Evolutionary conservation across 2,797 vertebrate genomes (phyloP).

Genomic region (Lindbergichthys nudifrons): DNA sequence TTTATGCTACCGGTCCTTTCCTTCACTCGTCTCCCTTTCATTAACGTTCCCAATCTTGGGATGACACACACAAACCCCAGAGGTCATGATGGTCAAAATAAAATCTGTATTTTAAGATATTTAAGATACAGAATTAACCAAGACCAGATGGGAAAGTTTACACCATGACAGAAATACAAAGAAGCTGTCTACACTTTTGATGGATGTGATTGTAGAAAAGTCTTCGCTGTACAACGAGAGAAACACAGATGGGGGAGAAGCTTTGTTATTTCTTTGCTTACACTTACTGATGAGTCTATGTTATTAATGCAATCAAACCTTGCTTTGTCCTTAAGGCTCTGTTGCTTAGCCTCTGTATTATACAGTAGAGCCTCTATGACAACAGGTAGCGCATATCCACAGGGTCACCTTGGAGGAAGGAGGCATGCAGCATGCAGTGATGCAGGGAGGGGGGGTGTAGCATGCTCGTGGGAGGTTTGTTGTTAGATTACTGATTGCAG

Average conservation of each 20-base stretch:
- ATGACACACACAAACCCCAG: slow-evolving; percentile 17
- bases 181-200: neutral
- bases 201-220: slow-evolving; percentile 20
- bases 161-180: neutral
- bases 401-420: slow-evolving; percentile 72
- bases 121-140: neutral
- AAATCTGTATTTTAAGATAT: slow-evolving; percentile 13
- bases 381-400: slow-evolving; percentile 44
- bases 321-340: slow-evolving; percentile 43
- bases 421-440: slow-evolving; percentile 24
- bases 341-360: slow-evolving; percentile 17
- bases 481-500: slow-evolving; percentile 44
- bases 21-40: neutral
- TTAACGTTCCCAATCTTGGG: neutral
- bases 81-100: slow-evolving; percentile 17
- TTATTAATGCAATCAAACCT: slow-evolving; percentile 42
- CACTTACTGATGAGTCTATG: slow-evolving; percentile 34
- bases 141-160: neutral
- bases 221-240: slow-evolving; percentile 13
- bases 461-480: slow-evolving; percentile 36
- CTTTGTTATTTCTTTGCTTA: slow-evolving; percentile 30
- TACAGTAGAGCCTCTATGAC: slow-evolving; percentile 18
- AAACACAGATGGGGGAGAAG: slow-evolving; percentile 14
- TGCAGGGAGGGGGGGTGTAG: neutral
- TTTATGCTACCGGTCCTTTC: slow-evolving; percentile 4